Percentiles rank a stretch among this genome's conserved stretches.
These are phyloP conservation scores for Elachura formosa DNA, from an alignment of 2,113 vertebrate genomes.

Conservation along the genomic window DNA sequence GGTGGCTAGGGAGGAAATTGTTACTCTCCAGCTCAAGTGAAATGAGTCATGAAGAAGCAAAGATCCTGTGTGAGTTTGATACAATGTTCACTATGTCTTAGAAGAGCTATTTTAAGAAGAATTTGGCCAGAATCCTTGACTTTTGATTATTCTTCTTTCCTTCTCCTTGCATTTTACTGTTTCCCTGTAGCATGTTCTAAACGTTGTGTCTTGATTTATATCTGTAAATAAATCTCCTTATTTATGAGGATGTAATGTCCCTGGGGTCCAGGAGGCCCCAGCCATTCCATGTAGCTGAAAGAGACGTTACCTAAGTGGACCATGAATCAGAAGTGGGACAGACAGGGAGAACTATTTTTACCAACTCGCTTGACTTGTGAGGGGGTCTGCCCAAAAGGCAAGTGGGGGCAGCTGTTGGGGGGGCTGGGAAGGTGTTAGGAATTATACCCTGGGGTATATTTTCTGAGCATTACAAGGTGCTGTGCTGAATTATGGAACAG, in stretches of 20 bases:
- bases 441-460: not conserved
- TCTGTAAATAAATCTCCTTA: conserved; percentile 68
- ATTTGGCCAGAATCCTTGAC: conserved; percentile 52
- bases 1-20: conserved; percentile 61
- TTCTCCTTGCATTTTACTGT: conserved; percentile 58
- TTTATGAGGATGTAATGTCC: conserved; percentile 68
- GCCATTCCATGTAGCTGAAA: conserved; percentile 51
- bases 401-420: not conserved
- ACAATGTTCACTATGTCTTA: conserved; percentile 67
- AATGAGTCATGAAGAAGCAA: conserved; percentile 66
- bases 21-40: conserved; percentile 44
- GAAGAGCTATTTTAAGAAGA: conserved; percentile 69
- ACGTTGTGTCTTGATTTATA: conserved; percentile 65
- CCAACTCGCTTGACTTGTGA: not conserved
- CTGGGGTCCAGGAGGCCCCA: conserved; percentile 56
- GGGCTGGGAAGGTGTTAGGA: not conserved
- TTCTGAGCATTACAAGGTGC: not conserved
- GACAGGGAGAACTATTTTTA: conserved; percentile 57
- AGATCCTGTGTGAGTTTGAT: conserved; percentile 51
- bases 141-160: conserved; percentile 58
- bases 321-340: conserved; percentile 65
- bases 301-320: conserved; percentile 72
- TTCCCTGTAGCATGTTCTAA: conserved; percentile 58
- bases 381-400: conserved; percentile 30
- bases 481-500: not conserved